Conservation (phyloP, 1,140 invertebrate genomes). For the Teleogryllus occipitalis region DNA sequence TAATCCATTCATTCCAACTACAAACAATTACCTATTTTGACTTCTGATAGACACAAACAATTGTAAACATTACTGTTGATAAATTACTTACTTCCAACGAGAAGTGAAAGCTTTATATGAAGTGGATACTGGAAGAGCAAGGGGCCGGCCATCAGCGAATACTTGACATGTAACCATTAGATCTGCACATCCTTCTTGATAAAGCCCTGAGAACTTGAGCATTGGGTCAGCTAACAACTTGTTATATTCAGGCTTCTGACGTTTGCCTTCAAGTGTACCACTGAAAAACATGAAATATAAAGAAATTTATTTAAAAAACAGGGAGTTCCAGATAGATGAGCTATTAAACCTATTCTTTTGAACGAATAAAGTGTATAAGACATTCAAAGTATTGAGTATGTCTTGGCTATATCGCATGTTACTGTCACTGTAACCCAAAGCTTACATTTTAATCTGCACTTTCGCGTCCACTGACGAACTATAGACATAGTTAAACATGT, state of each 20-base stretch:
- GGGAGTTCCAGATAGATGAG: too few species aligned
- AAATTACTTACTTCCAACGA: conserved; percentile 74
- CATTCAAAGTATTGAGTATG: background rate
- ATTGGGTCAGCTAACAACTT: conserved; percentile 80
- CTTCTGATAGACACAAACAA: background rate
- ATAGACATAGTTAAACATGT: conserved; percentile 80
- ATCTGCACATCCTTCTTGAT: conserved; percentile 71
- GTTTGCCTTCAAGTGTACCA: conserved; percentile 91
- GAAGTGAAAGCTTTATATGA: conserved; percentile 89
- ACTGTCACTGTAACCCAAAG: conserved; percentile 23
- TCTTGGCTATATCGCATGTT: background rate
- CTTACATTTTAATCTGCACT: conserved; percentile 91
- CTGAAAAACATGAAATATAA: conserved; percentile 39
- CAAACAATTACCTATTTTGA: conserved; percentile 26
- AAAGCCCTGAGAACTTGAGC: conserved; percentile 83
- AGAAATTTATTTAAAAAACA: background rate
- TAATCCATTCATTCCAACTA: conserved; percentile 98
- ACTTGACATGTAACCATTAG: conserved; percentile 83
- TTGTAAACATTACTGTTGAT: background rate
- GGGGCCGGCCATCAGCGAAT: conserved; percentile 68
- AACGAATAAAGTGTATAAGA: background rate
- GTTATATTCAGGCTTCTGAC: conserved; percentile 77
- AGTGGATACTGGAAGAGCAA: conserved; percentile 83
- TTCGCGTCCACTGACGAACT: conserved; percentile 81
- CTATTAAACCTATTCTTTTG: background rate